Base-by-base conservation (phyloP, 2,888 invertebrate species). In the Flexamia atlantica region DNA sequence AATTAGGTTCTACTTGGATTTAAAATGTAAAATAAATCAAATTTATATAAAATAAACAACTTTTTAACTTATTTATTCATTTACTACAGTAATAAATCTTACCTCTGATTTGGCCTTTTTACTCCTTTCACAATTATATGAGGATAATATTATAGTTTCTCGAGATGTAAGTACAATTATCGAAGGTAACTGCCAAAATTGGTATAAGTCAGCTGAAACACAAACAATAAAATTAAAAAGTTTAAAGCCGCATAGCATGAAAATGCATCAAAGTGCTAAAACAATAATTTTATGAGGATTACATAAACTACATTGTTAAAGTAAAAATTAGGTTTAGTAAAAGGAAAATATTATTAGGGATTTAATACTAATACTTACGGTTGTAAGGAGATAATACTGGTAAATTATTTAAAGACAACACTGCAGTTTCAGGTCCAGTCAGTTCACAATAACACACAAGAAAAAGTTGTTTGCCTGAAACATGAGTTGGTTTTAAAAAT, bases 281-380 rank as follows among this genome's bases (percentile, higher is more conserved):
- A 50, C 5, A 36, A 36, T 36, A 36, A 36, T 36, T 36, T 36
- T 36, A 36, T 9, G 9, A 36, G 36, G 36, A 36, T 4, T 36
- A 4, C 36, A 36, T 36, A 7, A 36, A 9, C 9, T 36, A 7
- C 5, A 7, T 36, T 36, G 4, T 9, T 9, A 36, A 4, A 36
- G 5, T 7, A 36, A 7, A 36, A 4, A 36, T 9, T 36, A 36
- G 9, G 36, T 36, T 36, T 9, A 36, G 36, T 36, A 7, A 36
- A 9, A 36, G 36, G 36, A 9, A 36, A 36, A 36, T 36, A 7
- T 36, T 36, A 9, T 36, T 36, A 7, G 36, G 36, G 36, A 36
- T n/a, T n/a, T n/a, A 9, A 36, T 36, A 36, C 36, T 36, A 36
- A 28, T 64, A 64, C 64, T 64, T 64, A 64, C 64, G 14, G 12